Conservation (phyloP, 92 coral and sea anemone genomes). For the Blastomussa wellsi region DNA sequence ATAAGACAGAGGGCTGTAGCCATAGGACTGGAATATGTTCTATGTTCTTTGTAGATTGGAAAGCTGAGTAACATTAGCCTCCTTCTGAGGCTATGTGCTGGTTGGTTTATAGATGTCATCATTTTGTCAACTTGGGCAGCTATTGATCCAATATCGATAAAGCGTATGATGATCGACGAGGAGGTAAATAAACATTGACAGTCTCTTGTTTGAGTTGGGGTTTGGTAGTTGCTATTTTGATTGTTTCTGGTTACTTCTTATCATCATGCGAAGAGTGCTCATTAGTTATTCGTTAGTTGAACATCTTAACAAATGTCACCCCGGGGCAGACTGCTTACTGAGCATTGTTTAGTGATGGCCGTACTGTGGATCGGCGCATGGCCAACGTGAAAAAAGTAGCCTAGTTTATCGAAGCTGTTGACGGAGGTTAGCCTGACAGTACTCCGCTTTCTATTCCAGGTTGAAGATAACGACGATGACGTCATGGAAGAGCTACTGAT, state of each 20-base stretch:
- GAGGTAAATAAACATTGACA: conserved; percentile 34
- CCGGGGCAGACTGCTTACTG: no score
- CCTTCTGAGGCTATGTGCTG: conserved; percentile 55
- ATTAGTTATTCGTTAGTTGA: no score
- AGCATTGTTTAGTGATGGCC: no score
- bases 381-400: no score
- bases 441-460: conserved; percentile 39
- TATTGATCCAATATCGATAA: conserved; percentile 58
- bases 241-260: background rate
- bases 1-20: background rate
- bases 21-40: background rate
- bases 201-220: background rate
- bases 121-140: conserved; percentile 69
- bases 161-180: conserved; percentile 14
- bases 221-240: background rate
- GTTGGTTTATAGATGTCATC: conserved; percentile 65
- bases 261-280: background rate
- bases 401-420: no score
- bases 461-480: conserved; percentile 53
- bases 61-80: conserved; percentile 56
- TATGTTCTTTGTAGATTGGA: conserved; percentile 48
- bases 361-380: no score
- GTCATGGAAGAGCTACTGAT: conserved; percentile 40
- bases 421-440: no score
- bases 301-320: no score